Percentiles rank a stretch among this genome's conserved stretches.
Conservation (phyloP, 2,797 vertebrate species). For the Megaceryle alcyon region DNA sequence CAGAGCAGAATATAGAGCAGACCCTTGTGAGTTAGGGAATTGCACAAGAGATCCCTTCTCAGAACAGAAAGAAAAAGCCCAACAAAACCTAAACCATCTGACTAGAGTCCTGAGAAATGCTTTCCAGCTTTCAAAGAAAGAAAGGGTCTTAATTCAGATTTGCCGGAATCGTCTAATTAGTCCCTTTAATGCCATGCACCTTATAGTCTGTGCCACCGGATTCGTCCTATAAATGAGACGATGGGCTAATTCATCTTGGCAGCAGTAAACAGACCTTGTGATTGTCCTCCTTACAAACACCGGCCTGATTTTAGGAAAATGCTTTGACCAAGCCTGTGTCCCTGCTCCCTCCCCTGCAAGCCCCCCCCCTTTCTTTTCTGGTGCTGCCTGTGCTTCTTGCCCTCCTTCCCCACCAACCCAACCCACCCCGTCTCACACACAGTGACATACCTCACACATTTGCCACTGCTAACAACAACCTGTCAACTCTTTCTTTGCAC, state of each 20-base stretch:
- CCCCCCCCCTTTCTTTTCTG: not conserved
- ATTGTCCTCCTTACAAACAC: slow-evolving; percentile 59
- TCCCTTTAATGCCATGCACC: slow-evolving; percentile 47
- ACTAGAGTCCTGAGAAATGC: not conserved
- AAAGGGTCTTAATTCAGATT: slow-evolving; percentile 55
- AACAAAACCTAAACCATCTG: slow-evolving; percentile 48
- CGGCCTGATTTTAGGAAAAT: slow-evolving; percentile 41
- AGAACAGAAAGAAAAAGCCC: not conserved
- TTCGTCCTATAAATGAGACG: slow-evolving; percentile 55
- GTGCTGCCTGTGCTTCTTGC: slow-evolving; percentile 32
- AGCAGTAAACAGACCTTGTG: slow-evolving; percentile 61
- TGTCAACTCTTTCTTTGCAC: slow-evolving; percentile 82
- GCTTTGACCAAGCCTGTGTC: slow-evolving; percentile 1
- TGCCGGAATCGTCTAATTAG: slow-evolving; percentile 66
- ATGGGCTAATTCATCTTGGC: slow-evolving; percentile 69
- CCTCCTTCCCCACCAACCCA: slow-evolving; percentile 37
- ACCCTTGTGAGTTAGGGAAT: not conserved
- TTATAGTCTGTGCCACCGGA: slow-evolving; percentile 48
- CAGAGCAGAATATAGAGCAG: slow-evolving; percentile 25
- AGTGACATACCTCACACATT: slow-evolving; percentile 84
- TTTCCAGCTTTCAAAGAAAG: slow-evolving; percentile 15
- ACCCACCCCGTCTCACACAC: slow-evolving; percentile 55
- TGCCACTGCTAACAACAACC: slow-evolving; percentile 84
- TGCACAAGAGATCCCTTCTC: not conserved
- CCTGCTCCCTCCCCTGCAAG: not conserved